Evolutionary conservation across 2,888 invertebrate genomes (phyloP), one percentile per base, ranked within the genome.

Genomic region (Rhopalosiphum nymphaeae): DNA sequence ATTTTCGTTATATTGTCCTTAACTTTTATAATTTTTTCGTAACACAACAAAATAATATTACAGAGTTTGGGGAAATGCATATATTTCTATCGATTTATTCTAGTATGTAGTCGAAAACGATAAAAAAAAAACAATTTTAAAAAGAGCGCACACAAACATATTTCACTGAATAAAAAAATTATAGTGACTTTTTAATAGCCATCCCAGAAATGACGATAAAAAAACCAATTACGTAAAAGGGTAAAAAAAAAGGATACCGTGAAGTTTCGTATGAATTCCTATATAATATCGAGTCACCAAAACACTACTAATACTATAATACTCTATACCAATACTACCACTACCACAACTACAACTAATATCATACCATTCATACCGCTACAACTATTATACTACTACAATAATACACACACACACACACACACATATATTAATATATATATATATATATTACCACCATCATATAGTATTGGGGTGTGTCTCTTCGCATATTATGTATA

Each of bases 191-290:
- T 92, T 86, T 92, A 92, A 92, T 87, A 61, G 61, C 87, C 36
- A 49, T 36, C 57, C n/a, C 36, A n/a, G 61, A 92, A 61, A 61
- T 85, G 49, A 87, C 92, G 92, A 92, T 87, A 86, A 91, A 92
- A 91, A 91, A 91, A 67, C 92, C 92, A 92, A 92, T 92, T 92
- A 53, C 92, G 67, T 87, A 88, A 92, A 88, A 88, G 42, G 88
- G 42, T 88, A 53, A 87, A 88, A 67, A 67, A n/a, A 36, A 21
- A 13, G 29, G 56, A 86, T 67, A 67, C 21, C 13, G 36, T 44
- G 56, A n/a, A 86, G 44, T 91, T 57, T 86, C 56, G 56, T 91
- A 85, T 46, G 36, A 61, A 56, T 56, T 86, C n/a, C 86, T 86
- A 57, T 44, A 36, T 44, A 49, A 49, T n/a, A 46, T 87, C 92